Conservation (phyloP, 2,113 vertebrate genomes). For the Dendropsophus ebraccatus region DNA sequence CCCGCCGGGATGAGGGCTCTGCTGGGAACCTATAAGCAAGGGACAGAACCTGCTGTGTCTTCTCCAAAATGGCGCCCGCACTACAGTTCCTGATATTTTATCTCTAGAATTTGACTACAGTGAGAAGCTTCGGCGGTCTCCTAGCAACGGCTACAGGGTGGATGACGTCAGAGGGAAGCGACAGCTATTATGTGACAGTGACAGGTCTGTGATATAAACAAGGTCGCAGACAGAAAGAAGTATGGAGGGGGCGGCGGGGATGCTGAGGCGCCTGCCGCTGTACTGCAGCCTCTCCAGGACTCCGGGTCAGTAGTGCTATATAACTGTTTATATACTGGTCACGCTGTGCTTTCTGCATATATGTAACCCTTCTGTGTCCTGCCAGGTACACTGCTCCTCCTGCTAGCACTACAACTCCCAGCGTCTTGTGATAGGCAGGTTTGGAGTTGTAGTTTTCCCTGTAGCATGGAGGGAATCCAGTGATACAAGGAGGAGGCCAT, state of each 20-base stretch:
- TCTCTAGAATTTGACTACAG: background rate
- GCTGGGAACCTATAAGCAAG: too few species aligned
- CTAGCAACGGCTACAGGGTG: background rate
- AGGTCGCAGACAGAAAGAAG: conserved; percentile 1
- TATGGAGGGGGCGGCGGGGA: conserved; percentile 17
- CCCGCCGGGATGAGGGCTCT: too few species aligned
- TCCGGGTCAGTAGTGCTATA: background rate
- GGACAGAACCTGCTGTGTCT: too few species aligned
- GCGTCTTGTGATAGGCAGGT: too few species aligned
- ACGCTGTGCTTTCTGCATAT: too few species aligned
- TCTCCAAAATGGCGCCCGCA: conserved; percentile 7
- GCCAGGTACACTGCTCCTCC: background rate
- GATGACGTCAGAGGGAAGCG: conserved; percentile 31
- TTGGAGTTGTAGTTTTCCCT: too few species aligned
- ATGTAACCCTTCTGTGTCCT: background rate
- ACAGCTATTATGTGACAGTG: background rate
- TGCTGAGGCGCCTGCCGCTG: background rate
- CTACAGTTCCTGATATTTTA: background rate
- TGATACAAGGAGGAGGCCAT: too few species aligned
- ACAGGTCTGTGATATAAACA: background rate
- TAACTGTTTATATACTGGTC: too few species aligned
- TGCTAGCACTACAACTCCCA: background rate
- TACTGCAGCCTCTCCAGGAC: background rate
- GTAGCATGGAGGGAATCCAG: too few species aligned
- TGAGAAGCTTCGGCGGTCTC: background rate